Conservation (phyloP, 2,888 invertebrate genomes). For the Dicyrtomina minuta region DNA sequence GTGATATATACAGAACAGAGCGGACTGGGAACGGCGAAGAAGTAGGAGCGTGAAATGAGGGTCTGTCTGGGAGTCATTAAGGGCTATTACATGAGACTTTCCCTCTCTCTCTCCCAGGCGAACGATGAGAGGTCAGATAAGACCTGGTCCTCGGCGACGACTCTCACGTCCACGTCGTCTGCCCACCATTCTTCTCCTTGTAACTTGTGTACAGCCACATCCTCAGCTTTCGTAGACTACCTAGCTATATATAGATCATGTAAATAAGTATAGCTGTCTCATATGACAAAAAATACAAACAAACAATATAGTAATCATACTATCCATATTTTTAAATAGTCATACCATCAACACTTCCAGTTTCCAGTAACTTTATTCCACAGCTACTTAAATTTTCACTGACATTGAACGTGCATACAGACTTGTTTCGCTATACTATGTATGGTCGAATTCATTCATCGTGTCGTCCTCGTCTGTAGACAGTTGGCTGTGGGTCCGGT, state of each 20-base stretch:
- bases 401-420: too few species aligned
- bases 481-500: too few species aligned
- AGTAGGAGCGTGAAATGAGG: slow-evolving; percentile 19
- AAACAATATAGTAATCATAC: background rate
- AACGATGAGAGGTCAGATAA: slow-evolving; percentile 52
- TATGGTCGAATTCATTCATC: too few species aligned
- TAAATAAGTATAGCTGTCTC: background rate
- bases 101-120: slow-evolving; percentile 52
- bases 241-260: background rate
- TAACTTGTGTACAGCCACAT: background rate
- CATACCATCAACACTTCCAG: too few species aligned
- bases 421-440: too few species aligned
- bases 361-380: too few species aligned
- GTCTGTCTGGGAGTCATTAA: slow-evolving; percentile 52
- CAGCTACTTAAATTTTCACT: too few species aligned
- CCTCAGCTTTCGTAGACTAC: too few species aligned
- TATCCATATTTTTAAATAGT: too few species aligned
- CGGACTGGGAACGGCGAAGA: background rate
- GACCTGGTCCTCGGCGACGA: slow-evolving; percentile 51
- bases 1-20: background rate
- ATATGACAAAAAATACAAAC: background rate
- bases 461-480: too few species aligned
- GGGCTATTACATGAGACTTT: slow-evolving; percentile 54
- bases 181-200: slow-evolving; percentile 38
- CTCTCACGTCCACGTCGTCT: slow-evolving; percentile 29